These are phyloP conservation scores for Blomia tropicalis DNA, from an alignment of 2,888 invertebrate genomes.

Conservation along the genomic window DNA sequence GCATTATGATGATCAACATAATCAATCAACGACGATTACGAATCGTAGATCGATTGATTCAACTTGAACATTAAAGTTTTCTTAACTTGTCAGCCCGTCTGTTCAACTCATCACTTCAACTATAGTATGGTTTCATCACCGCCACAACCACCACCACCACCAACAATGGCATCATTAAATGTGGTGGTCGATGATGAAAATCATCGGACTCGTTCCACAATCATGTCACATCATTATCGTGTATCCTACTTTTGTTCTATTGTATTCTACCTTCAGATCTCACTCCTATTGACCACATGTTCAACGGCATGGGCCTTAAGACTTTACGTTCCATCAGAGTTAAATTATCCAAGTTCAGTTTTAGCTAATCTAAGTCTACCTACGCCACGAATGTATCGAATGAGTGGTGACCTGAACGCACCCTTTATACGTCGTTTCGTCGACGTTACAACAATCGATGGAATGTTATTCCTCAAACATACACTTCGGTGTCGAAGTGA, in stretches of 20 bases:
- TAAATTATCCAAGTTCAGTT: slow-evolving; percentile 1
- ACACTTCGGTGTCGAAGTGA: slow-evolving; percentile 16
- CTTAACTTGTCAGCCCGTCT: background rate
- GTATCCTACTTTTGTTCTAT: no score
- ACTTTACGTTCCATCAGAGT: background rate
- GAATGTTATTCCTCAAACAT: slow-evolving; percentile 17
- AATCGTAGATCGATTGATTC: background rate
- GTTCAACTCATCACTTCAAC: background rate
- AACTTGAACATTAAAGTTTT: background rate
- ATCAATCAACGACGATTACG: background rate
- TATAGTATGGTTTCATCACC: no score
- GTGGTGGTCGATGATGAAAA: no score
- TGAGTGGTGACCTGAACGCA: slow-evolving; percentile 4
- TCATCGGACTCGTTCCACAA: background rate
- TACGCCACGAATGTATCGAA: slow-evolving; percentile 17
- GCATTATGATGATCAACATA: background rate
- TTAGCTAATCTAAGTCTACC: slow-evolving; percentile 32
- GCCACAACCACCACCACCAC: background rate
- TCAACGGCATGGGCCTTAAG: slow-evolving; percentile 13
- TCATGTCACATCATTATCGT: background rate
- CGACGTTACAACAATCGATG: slow-evolving; percentile 18
- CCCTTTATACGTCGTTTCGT: slow-evolving; percentile 18
- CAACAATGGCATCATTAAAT: no score
- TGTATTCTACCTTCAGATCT: slow-evolving; percentile 5
- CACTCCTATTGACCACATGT: background rate